phyloP scores from a whole-genome alignment of 1,140 invertebrate genomes.

The Cherax quadricarinatus region DNA sequence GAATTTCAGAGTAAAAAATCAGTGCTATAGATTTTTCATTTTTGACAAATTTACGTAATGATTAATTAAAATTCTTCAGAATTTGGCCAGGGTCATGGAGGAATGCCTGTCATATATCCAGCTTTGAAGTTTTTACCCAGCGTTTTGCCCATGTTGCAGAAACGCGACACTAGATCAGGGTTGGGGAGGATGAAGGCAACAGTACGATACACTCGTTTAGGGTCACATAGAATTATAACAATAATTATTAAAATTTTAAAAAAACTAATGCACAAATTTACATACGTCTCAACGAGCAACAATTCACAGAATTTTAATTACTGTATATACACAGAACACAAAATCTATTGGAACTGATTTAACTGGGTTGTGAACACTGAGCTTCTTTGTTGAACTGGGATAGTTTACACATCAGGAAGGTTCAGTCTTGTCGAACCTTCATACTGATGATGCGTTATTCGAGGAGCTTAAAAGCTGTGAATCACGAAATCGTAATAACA shows the following conservation, averaged over 20 bases:
- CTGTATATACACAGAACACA: background rate
- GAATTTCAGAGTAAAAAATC: no score
- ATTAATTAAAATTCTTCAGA: background rate
- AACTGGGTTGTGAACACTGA: background rate
- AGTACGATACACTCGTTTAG: background rate
- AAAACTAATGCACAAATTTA: background rate
- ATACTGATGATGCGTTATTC: background rate
- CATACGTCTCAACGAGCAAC: background rate
- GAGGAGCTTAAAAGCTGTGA: background rate
- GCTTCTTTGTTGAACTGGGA: background rate
- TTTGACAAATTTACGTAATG: no score
- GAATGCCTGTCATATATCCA: constrained; percentile 39
- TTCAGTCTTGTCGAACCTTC: background rate
- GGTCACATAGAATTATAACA: background rate
- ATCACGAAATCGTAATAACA: no score
- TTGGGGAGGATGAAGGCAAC: background rate
- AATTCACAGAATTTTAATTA: background rate
- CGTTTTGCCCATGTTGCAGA: constrained; percentile 36
- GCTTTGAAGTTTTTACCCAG: constrained; percentile 27
- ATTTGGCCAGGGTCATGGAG: constrained; percentile 21
- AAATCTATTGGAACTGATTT: constrained; percentile 3
- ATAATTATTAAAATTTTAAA: background rate
- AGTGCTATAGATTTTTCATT: no score
- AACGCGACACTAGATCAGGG: background rate
- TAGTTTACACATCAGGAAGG: background rate